These are phyloP conservation scores for Oryzias dopingdopingensis DNA, from an alignment of 2,797 vertebrate species.

Conservation along the genomic window DNA sequence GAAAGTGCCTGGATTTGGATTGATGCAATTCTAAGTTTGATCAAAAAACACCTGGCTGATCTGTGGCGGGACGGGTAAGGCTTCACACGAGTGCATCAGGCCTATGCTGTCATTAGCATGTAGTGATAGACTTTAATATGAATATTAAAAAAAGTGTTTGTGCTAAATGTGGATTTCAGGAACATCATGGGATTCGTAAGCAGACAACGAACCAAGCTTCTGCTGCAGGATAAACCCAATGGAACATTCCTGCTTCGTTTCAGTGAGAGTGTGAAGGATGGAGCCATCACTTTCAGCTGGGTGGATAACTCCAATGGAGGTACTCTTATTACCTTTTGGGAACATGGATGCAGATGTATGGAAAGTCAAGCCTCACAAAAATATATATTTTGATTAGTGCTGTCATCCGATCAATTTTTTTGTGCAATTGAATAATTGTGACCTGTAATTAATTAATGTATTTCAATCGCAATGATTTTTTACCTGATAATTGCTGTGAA, in stretches of 20 bases:
- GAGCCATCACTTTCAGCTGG: constrained; percentile 95
- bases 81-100: not conserved
- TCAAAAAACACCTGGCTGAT: constrained; percentile 83
- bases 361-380: not conserved
- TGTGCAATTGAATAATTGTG: no score
- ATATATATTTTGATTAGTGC: no score
- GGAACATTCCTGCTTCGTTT: constrained; percentile 94
- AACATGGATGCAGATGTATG: not conserved
- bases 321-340: not conserved
- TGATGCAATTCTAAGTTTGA: constrained; percentile 87
- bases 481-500: no score
- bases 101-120: no score
- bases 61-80: constrained; percentile 91
- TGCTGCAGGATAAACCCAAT: constrained; percentile 78
- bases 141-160: not conserved
- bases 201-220: constrained; percentile 74
- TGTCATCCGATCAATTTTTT: no score
- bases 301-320: constrained; percentile 60
- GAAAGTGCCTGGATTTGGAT: constrained; percentile 89
- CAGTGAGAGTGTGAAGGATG: constrained; percentile 90
- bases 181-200: constrained; percentile 93
- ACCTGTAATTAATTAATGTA: no score
- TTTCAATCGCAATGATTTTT: no score
- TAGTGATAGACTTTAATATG: no score
- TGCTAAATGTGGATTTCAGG: constrained; percentile 63